phyloP scores from a whole-genome alignment of 1,140 invertebrate species.

The Leptoteleia sp. region DNA sequence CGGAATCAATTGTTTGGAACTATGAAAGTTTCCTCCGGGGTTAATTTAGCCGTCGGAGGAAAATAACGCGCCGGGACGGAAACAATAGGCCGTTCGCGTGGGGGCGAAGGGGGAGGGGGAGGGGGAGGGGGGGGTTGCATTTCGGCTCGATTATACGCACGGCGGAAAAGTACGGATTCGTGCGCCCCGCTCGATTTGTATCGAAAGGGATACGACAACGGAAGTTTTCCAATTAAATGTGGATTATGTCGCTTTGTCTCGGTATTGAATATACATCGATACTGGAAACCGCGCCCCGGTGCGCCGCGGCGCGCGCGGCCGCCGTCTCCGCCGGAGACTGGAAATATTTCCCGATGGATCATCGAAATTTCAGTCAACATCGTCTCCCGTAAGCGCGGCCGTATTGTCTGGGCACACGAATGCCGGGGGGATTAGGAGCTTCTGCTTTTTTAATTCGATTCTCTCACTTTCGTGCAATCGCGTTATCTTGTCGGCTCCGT shows the following conservation, averaged over 20 bases:
- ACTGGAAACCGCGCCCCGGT: slow-evolving; percentile 65
- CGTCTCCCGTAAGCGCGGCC: slow-evolving; percentile 59
- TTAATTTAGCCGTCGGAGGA: slow-evolving; percentile 55
- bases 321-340: slow-evolving; percentile 55
- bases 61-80: slow-evolving; percentile 48
- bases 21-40: slow-evolving; percentile 36
- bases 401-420: slow-evolving; percentile 67
- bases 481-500: slow-evolving; percentile 60
- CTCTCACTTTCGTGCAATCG: slow-evolving; percentile 66
- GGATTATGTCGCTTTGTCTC: slow-evolving; percentile 80
- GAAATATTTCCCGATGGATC: slow-evolving; percentile 70
- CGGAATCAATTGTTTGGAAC: slow-evolving; percentile 52
- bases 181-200: slow-evolving; percentile 66
- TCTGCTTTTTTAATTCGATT: slow-evolving; percentile 69
- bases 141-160: slow-evolving; percentile 62
- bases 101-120: too few species aligned
- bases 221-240: slow-evolving; percentile 81
- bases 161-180: slow-evolving; percentile 65
- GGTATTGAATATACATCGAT: slow-evolving; percentile 80
- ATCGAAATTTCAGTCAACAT: slow-evolving; percentile 71
- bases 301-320: too few species aligned
- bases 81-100: slow-evolving; percentile 58
- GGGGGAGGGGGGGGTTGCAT: too few species aligned
- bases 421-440: slow-evolving; percentile 66
- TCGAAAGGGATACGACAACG: slow-evolving; percentile 65